Evolutionary conservation across 2,113 vertebrate genomes (phyloP), one percentile per base, ranked within the genome.

Genomic region (Zootoca vivipara): DNA sequence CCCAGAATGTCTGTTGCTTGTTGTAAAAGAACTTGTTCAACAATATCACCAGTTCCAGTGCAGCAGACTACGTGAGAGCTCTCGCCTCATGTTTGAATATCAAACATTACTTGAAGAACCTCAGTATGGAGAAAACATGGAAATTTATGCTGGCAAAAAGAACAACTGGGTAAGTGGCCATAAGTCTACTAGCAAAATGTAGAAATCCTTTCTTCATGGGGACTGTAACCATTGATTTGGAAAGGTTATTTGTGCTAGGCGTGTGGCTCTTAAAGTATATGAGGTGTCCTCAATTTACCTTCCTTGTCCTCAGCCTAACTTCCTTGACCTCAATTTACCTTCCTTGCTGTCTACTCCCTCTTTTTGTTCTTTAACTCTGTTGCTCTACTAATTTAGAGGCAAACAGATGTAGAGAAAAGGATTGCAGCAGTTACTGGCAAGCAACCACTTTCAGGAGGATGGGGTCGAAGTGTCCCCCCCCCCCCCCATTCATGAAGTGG

Each of bases 11-110:
- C 97, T 99, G 86, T 96, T 99, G 80, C 98, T 98, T 95, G 98
- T 99, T 96, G 98, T 99, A 92, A 99, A 99, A 96, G 99, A 99
- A 93, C 98, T 99, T 2, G 97, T 99, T 90, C 98, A 99, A 94
- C 99, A 99, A 90, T 99, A 99, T 95, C 98, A 99, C 92, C 98
- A 97, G 52, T 99, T 99, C 95, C 99, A 99, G 84, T 99, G 98
- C 94, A 97, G 98, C 92, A 97, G 98, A 81, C 98, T 99, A 79
- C 97, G 96, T 0, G 98, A 99, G 89, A 99, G 98, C 95, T 99
- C 99, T 74, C 97, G 99, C 72, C 98, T 99, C 93, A 98, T 99
- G 95, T 99, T 99, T 81, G 99, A 99, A 89, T 99, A 99, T 52
- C 98, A 99, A 92, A 99, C 99, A 58, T 96, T 99, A 88, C 98